A percentile compares a stretch with the other conserved stretches of the same genome.
Conservation (phyloP, 1,140 invertebrate genomes). For the Eriosoma lanigerum region DNA sequence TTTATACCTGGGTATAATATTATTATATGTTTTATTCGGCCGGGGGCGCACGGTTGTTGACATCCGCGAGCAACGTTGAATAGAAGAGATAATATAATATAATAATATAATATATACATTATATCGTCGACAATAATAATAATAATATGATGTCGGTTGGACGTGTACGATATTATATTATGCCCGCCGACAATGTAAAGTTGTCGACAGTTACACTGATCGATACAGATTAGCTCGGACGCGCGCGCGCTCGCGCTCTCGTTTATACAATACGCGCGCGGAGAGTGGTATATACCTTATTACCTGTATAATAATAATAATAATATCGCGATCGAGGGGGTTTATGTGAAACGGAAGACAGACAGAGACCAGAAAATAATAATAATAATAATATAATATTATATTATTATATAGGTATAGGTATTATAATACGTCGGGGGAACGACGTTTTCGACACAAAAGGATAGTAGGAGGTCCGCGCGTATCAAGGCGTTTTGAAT, state of each 20-base stretch:
- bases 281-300: no score
- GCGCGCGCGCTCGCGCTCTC: background rate
- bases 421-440: background rate
- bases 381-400: constrained; percentile 4
- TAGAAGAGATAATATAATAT: no score
- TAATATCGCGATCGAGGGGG: no score
- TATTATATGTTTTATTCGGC: no score
- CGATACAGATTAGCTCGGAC: constrained; percentile 37
- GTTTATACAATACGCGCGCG: background rate
- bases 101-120: background rate
- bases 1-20: no score
- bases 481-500: constrained; percentile 42
- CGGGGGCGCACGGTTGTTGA: no score
- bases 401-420: background rate
- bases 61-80: no score
- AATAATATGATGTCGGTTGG: background rate
- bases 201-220: constrained; percentile 49
- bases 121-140: no score
- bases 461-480: constrained; percentile 49
- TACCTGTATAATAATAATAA: no score
- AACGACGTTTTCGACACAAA: constrained; percentile 36
- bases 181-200: constrained; percentile 27
- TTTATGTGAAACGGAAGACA: background rate
- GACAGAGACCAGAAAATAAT: background rate
- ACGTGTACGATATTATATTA: no score